These are phyloP conservation scores for Probosciger aterrimus DNA, from an alignment of 2,113 vertebrate species.

Conservation along the genomic window DNA sequence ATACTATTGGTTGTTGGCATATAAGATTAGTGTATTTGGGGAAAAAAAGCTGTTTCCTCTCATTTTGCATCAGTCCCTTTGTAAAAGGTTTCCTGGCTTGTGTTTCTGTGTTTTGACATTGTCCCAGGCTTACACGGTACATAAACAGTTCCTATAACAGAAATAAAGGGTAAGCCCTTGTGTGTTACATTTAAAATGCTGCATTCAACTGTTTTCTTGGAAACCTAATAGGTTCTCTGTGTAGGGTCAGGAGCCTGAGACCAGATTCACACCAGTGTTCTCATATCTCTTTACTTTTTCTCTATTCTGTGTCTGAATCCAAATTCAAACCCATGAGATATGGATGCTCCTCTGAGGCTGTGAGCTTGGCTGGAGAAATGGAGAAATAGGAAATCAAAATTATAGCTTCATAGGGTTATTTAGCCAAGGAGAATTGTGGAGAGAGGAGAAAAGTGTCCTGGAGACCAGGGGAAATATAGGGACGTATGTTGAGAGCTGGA, in stretches of 20 bases:
- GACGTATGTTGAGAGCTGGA: not conserved
- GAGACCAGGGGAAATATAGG: not conserved
- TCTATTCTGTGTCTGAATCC: not conserved
- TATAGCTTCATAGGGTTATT: not conserved
- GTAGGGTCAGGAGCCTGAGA: not conserved
- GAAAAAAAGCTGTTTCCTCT: not conserved
- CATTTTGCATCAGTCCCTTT: not conserved
- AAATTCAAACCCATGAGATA: not conserved
- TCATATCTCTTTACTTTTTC: not conserved
- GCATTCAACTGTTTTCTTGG: not conserved
- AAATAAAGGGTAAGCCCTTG: fast-evolving
- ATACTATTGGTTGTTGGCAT: not conserved
- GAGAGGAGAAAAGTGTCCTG: not conserved
- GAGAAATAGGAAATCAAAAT: not conserved
- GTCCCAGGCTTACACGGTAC: not conserved
- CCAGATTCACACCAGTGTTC: not conserved
- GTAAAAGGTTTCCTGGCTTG: not conserved
- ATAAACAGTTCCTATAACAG: not conserved
- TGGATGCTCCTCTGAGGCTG: not conserved
- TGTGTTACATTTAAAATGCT: not conserved
- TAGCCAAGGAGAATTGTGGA: not conserved
- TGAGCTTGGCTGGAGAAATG: not conserved
- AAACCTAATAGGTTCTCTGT: not conserved
- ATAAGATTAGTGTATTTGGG: not conserved
- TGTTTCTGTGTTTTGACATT: not conserved